Evolutionary conservation across 1,140 invertebrate species (phyloP), one percentile per base, ranked within the genome.

Genomic region (Camponotus vicinus): DNA sequence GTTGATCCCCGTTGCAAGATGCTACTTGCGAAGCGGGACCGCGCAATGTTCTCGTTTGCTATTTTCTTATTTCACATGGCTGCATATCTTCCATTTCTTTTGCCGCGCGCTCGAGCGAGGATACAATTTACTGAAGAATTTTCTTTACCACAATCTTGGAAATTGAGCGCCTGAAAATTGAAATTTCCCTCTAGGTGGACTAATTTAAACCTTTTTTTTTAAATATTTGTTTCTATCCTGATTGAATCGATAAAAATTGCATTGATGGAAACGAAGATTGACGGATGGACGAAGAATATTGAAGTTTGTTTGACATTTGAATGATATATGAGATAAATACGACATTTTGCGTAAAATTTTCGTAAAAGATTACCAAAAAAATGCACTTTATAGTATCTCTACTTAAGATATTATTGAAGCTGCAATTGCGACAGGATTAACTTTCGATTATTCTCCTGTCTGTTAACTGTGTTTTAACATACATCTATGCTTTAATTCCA

Each of bases 11-110:
- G 52, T 34, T 27, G 55, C 15, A 40, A 82, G 55, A 85, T 79
- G 13, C 59, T 57, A 73, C 78, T 85, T 85, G 70, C 73, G 69
- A 75, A 85, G 67, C 76, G 66, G 27, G 59, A 63, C 82, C 21
- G 7, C 79, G 21, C 75, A 18, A 34, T 18, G 32, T 78, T 85
- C 76, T 61, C 5, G 15, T 32, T 70, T n/a, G 21, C n/a, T 49
- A 4, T 61, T 59, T 64, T 37, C 45, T 82, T 75, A 70, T 61
- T 49, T 37, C 6, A 61, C n/a, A 27, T 45, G 73, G 59, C 34
- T 63, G 57, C 40, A 34, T 59, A 59, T 61, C 37, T 71, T 34
- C 32, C 8, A 40, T 71, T 73, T 69, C 64, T 55, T 11, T 52
- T 15, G 34, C 21, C 7, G 52, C 52, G 15, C 52, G 15, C 21